These are phyloP conservation scores for Trachelus tabidus DNA, from an alignment of 2,888 invertebrate species.

Conservation along the genomic window DNA sequence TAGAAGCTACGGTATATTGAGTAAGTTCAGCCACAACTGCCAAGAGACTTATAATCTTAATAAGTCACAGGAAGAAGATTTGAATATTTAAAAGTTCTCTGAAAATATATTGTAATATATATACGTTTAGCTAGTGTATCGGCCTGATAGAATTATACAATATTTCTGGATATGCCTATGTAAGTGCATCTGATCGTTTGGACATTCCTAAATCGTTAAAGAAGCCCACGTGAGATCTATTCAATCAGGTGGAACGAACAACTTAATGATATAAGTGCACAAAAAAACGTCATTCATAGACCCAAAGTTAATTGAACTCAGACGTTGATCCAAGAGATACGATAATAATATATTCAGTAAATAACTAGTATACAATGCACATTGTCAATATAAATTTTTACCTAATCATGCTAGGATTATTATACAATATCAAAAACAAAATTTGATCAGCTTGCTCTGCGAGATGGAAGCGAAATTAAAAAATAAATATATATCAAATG, in stretches of 20 bases:
- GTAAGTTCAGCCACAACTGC: background rate
- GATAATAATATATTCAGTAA: background rate
- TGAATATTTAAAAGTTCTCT: background rate
- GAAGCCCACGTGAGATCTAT: too few relatives aligned
- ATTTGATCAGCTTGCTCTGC: background rate
- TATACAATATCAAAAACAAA: background rate
- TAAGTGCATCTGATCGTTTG: background rate
- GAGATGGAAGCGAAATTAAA: background rate
- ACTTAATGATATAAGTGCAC: background rate
- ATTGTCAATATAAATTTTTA: background rate
- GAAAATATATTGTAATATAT: background rate
- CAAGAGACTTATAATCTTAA: background rate
- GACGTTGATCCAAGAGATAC: background rate
- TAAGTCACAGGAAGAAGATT: background rate
- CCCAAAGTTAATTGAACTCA: background rate
- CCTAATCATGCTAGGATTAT: background rate
- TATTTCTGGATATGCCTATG: background rate
- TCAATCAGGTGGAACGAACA: background rate
- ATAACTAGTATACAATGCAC: background rate
- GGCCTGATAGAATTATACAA: background rate
- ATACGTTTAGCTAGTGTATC: background rate
- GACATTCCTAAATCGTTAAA: background rate
- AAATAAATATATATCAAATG: too few relatives aligned
- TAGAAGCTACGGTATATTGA: background rate
- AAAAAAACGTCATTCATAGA: background rate